A percentile compares a stretch with the other conserved stretches of the same genome.
These are phyloP conservation scores for Ceyx cyanopectus DNA, from an alignment of 2,113 vertebrate species.

Conservation along the genomic window DNA sequence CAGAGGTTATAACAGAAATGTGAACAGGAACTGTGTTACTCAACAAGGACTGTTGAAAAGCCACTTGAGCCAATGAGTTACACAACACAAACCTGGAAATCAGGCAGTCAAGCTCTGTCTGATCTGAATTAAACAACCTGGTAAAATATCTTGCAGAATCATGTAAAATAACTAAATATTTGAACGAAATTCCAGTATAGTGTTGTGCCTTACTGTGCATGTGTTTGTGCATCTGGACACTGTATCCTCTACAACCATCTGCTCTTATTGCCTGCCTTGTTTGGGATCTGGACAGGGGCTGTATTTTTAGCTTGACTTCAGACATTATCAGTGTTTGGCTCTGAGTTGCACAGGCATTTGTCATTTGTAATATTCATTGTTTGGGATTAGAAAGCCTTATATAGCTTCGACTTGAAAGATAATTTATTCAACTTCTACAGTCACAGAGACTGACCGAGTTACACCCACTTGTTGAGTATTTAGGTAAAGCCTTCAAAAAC, in stretches of 20 bases:
- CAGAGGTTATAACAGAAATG: neutral
- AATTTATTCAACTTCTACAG: neutral
- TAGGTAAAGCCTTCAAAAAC: neutral
- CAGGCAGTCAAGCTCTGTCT: neutral
- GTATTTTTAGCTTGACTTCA: slow-evolving; percentile 54
- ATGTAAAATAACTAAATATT: neutral
- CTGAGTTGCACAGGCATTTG: neutral
- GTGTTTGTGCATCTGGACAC: neutral
- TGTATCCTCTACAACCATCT: neutral
- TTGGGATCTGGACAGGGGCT: neutral
- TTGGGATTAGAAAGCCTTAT: slow-evolving; percentile 28
- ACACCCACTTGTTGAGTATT: neutral
- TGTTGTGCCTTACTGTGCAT: neutral
- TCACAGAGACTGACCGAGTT: slow-evolving; percentile 2
- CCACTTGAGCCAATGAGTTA: neutral
- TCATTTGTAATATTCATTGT: slow-evolving; percentile 28
- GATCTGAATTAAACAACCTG: neutral
- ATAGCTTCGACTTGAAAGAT: slow-evolving; percentile 13
- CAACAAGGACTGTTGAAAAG: neutral
- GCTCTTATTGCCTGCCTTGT: slow-evolving; percentile 14
- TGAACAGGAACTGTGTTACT: neutral
- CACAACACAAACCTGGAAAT: neutral
- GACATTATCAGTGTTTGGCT: slow-evolving; percentile 34
- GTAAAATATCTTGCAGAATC: neutral
- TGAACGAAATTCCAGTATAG: neutral